Base-by-base conservation (phyloP, 23 tunicate genomes). In the Phallusia fumigata region DNA sequence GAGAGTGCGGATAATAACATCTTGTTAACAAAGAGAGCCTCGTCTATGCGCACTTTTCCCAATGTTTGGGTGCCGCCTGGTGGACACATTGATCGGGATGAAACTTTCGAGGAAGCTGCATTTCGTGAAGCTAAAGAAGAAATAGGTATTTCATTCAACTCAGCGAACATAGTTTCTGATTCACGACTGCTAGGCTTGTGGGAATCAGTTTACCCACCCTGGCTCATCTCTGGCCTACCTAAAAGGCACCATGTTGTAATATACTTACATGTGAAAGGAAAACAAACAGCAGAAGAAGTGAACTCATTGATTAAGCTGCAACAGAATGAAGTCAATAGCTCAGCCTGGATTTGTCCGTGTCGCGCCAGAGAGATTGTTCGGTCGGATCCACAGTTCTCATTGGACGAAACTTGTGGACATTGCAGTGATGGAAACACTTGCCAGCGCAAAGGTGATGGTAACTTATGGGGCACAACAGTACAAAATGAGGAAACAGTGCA, bases 11-110 rank as follows among this genome's bases (percentile, higher is more conserved):
- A 91, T 80, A 83, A 91, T 30, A 30, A 53, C 52, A 58, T 91
- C 5, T 74, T 91, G 6, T 40, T 91, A 8, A 91, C 96, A 16
- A 79, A 76, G 82, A 78, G 96, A 32, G 52, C 88, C 0, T 21
- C 36, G 18, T 53, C 45, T n/a, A 86, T 91, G 90, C 80, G 96
- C 40, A 86, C 96, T 50, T 91, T 91, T 79, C 96, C 96, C 32
- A 53, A 53, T 79, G 90, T 91, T 34, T 91, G 96, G 96, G 96
- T 91, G 12, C 96, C 96, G 19, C 96, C 96, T 74, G 96, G 96
- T 72, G 96, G 96, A 10, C 90, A 86, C 73, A 53, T 91, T 6
- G 88, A 86, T 0, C 28, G 32, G 0, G 85, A 73, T n/a, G 96
- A 91, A 74, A 78, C 82, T 30, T 45, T 91, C 10, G 64, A 53